Base-by-base conservation (phyloP, 2,113 vertebrate species). In the Thomomys bottae region DNA sequence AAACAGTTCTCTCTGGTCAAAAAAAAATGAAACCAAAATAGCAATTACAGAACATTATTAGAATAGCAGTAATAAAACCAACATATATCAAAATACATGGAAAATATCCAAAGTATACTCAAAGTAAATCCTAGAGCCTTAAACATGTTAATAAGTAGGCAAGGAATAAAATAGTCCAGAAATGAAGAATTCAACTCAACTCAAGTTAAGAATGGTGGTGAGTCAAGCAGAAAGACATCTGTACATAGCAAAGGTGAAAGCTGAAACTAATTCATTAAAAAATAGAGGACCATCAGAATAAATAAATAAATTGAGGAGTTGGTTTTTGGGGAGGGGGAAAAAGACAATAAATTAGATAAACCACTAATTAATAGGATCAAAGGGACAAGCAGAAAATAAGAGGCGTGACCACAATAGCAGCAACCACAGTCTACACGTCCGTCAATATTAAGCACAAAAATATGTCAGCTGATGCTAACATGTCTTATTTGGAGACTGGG, bases 21-120 rank as follows among this genome's bases (percentile, higher is more conserved):
- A 96, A 95, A 95, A 94, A 96, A 95, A 88, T 83, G 71, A 95
- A 96, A 90, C 79, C 88, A 95, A 96, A 95, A 90, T 84, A 96
- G 86, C 88, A 95, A 96, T 95, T 95, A 94, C 49, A 87, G 84
- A 92, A 92, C 89, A 92, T 87, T 71, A 77, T 54, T 42, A 95
- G 63, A 87, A 45, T 5, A 93, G 79, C 57, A 93, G 70, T 84
- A 95, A 91, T 61, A n/a, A 89, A 89, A 75, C n/a, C 75, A 87
- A 81, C 88, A 92, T 79, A 87, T 84, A 93, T 81, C 94, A 95
- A 94, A 94, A 90, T 63, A 93, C 11, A 84, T 92, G 95, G 83
- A 92, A 87, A 88, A 4, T 66, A 75, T 76, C 95, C 93, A 95
- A 93, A 59, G 49, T 77, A 30, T 15, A 66, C 84, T 70, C 40